These are phyloP conservation scores for Synergus umbraculus DNA, from an alignment of 2,888 invertebrate species.

Conservation along the genomic window DNA sequence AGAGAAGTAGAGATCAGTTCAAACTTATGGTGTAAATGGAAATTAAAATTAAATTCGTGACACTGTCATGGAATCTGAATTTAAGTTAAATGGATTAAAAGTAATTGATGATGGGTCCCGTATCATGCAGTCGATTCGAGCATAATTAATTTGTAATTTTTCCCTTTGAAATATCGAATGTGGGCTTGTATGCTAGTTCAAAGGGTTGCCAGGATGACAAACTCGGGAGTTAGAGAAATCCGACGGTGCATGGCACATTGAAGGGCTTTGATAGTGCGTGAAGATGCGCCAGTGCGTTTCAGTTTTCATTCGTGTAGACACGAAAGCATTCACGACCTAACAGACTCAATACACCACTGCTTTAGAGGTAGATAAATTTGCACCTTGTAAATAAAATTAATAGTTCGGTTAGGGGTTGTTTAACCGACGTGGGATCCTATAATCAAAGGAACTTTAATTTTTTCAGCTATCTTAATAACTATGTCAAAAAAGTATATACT, in stretches of 20 bases:
- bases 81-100: slow-evolving; percentile 15
- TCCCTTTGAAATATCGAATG: slow-evolving; percentile 21
- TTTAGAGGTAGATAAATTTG: background rate
- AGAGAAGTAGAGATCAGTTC: background rate
- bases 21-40: background rate
- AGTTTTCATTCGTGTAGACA: slow-evolving; percentile 16
- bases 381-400: background rate
- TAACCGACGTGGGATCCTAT: too few relatives aligned
- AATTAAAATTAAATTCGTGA: background rate
- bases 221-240: slow-evolving; percentile 24
- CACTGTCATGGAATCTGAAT: background rate
- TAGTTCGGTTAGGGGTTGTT: too few relatives aligned
- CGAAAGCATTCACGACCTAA: slow-evolving; percentile 21
- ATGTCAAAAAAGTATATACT: too few relatives aligned
- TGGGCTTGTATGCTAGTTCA: slow-evolving; percentile 5
- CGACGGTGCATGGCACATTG: slow-evolving; percentile 22
- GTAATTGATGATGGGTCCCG: background rate
- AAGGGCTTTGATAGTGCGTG: slow-evolving; percentile 32
- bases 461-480: too few relatives aligned
- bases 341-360: background rate
- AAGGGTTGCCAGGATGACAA: slow-evolving; percentile 23
- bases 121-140: slow-evolving; percentile 22
- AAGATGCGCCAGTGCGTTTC: slow-evolving; percentile 31
- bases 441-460: too few relatives aligned
- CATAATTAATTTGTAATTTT: slow-evolving; percentile 37